These are phyloP conservation scores for Marronus borbonicus DNA, from an alignment of 2,888 invertebrate species.

Conservation along the genomic window DNA sequence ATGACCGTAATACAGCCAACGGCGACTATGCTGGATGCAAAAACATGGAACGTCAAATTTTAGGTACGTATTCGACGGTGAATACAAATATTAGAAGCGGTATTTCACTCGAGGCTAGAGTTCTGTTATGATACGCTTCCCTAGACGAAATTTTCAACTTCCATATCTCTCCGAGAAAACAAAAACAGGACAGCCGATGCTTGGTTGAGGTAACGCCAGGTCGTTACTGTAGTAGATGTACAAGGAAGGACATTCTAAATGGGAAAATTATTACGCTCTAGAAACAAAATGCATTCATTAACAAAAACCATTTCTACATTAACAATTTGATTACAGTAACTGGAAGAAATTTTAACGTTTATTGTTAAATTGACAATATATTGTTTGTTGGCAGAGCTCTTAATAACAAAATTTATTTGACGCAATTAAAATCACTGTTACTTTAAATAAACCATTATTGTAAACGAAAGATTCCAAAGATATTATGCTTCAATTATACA, in stretches of 20 bases:
- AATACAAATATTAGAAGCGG: constrained; percentile 59
- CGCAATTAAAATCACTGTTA: too few relatives aligned
- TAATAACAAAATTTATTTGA: too few relatives aligned
- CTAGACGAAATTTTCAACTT: constrained; percentile 52
- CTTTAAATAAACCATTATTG: too few relatives aligned
- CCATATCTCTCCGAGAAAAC: constrained; percentile 41
- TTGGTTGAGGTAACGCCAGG: constrained; percentile 11
- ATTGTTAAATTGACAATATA: too few relatives aligned
- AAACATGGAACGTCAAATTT: constrained; percentile 60
- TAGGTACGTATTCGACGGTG: constrained; percentile 56
- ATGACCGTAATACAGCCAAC: constrained; percentile 56
- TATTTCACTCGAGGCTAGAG: constrained; percentile 56
- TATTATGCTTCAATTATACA: too few relatives aligned
- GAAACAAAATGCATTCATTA: not conserved
- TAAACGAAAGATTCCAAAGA: too few relatives aligned
- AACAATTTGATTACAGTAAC: too few relatives aligned
- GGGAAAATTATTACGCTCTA: not conserved
- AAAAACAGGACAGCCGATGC: constrained; percentile 43
- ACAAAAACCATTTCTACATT: too few relatives aligned
- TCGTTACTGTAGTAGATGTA: not conserved
- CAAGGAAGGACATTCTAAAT: not conserved
- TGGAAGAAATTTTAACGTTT: too few relatives aligned
- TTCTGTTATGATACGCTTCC: constrained; percentile 56
- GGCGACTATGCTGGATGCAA: constrained; percentile 59
- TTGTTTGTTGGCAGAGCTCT: too few relatives aligned